Conservation (phyloP, 2,888 invertebrate species). For the Cryptocephalus moraei region DNA sequence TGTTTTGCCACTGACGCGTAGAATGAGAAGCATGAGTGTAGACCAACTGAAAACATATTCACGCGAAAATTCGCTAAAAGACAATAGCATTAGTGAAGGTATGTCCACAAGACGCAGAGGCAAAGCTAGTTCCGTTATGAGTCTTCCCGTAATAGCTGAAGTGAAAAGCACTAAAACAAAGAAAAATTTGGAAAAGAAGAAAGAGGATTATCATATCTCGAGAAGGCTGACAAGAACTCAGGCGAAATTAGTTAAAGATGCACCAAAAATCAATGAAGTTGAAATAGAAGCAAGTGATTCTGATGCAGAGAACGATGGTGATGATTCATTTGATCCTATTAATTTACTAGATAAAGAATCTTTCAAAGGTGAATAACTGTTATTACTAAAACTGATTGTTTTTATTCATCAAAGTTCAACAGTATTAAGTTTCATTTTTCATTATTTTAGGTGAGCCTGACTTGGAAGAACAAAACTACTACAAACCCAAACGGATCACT, state of each 20-base stretch:
- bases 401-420: background rate
- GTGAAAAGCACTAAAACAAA: background rate
- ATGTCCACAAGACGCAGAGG: background rate
- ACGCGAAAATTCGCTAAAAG: conserved; percentile 8
- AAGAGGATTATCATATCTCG: conserved; percentile 13
- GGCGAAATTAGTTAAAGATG: conserved; percentile 36
- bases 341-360: conserved; percentile 39
- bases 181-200: conserved; percentile 3
- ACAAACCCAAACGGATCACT: conserved; percentile 13
- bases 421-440: background rate
- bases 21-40: conserved; percentile 14
- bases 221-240: conserved; percentile 42
- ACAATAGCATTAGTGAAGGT: conserved; percentile 6
- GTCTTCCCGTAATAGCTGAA: background rate
- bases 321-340: conserved; percentile 41
- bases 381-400: no score
- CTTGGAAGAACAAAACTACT: conserved; percentile 25
- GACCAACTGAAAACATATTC: conserved; percentile 11
- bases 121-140: background rate
- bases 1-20: conserved; percentile 3
- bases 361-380: conserved; percentile 37
- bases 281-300: conserved; percentile 6
- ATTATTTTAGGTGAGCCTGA: conserved; percentile 25
- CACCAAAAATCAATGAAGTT: conserved; percentile 10
- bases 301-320: conserved; percentile 9